Evolutionary conservation across 1,140 invertebrate species (phyloP), one percentile per base, ranked within the genome.

Genomic region (Solenopsis fugax): DNA sequence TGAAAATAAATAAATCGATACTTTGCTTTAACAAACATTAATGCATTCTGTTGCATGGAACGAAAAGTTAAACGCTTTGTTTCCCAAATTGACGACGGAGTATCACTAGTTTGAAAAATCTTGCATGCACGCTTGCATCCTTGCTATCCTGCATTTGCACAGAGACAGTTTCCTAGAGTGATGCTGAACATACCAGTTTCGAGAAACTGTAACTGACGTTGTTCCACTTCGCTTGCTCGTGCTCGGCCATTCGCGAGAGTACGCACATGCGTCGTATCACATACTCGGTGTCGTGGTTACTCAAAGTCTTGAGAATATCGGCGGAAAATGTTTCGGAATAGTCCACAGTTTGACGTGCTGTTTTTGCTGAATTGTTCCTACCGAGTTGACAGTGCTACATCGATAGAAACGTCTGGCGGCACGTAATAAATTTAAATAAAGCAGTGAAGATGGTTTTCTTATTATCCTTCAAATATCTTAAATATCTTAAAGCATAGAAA

Each of bases 141-240:
- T 34, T 60, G 54, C 37, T 58, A 34, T 60, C 21, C 52, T 60
- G n/a, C 69, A 75, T 75, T 60, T 73, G 69, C 54, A 73, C 69
- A 24, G 80, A 58, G 69, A 84, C 45, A 60, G 80, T 84, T 84
- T 84, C 69, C 80, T 60, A 73, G 69, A 84, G 41, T 75, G 69
- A 82, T 73, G 69, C 58, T 82, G 65, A 82, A 82, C 69, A 75
- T 75, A 84, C 69, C 80, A 82, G 69, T 84, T 75, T 84, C 54
- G 80, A 84, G 80, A 75, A 84, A 84, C 80, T 84, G 80, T 75
- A 75, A 84, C 69, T 84, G 80, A 84, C 80, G 41, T 84, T 84
- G 78, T 84, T 84, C 80, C 80, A 84, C 80, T 60, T 73, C 69
- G 80, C 54, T 75, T 84, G 69, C 54, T 37, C 56, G 80, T 82